Evolutionary conservation across 2,113 vertebrate species (phyloP).

Genomic region (Abramis brama): DNA sequence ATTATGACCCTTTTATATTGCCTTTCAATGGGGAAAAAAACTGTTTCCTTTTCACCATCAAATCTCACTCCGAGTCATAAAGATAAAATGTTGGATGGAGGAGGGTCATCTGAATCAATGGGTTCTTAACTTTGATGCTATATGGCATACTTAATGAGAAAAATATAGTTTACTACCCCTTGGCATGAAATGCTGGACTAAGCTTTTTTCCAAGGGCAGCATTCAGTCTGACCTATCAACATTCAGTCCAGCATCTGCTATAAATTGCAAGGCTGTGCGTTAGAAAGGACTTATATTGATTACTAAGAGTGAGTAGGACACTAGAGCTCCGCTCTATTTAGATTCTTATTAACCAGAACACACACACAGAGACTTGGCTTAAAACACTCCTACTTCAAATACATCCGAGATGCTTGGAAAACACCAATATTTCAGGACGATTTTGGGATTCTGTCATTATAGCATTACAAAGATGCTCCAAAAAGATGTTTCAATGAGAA

Average conservation of each 20-base stretch:
- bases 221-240: constrained; percentile 70
- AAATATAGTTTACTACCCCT: constrained; percentile 66
- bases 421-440: neutral
- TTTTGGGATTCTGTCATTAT: neutral
- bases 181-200: constrained; percentile 69
- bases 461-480: neutral
- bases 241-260: constrained; percentile 64
- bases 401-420: neutral
- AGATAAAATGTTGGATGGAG: constrained; percentile 57
- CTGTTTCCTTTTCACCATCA: constrained; percentile 54
- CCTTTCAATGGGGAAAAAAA: constrained; percentile 32
- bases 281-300: constrained; percentile 72
- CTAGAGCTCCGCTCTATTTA: constrained; percentile 52
- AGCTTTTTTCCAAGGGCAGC: constrained; percentile 70
- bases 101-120: constrained; percentile 68
- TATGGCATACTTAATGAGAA: constrained; percentile 70
- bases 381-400: constrained; percentile 6
- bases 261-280: constrained; percentile 68
- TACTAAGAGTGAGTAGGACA: constrained; percentile 62
- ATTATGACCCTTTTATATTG: constrained; percentile 4
- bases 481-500: neutral
- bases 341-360: constrained; percentile 55
- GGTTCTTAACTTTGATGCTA: constrained; percentile 68
- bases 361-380: neutral
- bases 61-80: constrained; percentile 56